Conservation (phyloP, 1,140 invertebrate species). For the Drosophila watanabei region DNA sequence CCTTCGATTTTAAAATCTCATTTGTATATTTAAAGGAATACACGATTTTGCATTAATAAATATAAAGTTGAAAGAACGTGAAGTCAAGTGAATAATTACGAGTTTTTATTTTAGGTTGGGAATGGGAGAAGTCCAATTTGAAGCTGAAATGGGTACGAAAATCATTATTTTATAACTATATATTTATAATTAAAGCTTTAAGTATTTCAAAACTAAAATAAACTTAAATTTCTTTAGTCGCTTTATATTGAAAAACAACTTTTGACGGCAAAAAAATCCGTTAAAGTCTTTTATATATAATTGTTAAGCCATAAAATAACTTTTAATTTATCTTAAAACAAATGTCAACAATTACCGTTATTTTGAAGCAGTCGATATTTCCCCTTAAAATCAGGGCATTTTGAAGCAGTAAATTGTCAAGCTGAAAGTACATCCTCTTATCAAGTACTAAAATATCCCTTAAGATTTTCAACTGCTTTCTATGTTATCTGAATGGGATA, state of each 20-base stretch:
- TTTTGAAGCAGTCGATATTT: background rate
- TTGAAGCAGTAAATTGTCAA: background rate
- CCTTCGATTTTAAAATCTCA: conserved; percentile 63
- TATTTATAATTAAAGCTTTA: too few species aligned
- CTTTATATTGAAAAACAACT: too few species aligned
- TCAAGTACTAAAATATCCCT: background rate
- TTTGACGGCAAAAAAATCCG: too few species aligned
- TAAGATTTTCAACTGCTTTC: background rate
- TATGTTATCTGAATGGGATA: background rate
- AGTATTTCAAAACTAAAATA: too few species aligned
- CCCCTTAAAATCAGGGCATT: background rate
- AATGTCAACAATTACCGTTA: too few species aligned
- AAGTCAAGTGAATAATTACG: conserved; percentile 24
- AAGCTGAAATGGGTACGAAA: background rate
- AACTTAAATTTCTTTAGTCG: too few species aligned
- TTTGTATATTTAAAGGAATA: conserved; percentile 69
- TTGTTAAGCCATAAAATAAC: too few species aligned
- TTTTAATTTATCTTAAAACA: too few species aligned
- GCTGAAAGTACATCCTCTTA: background rate
- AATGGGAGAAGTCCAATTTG: background rate
- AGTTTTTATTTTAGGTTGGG: background rate
- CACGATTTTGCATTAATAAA: conserved; percentile 77
- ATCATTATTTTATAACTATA: too few species aligned
- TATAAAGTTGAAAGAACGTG: conserved; percentile 62
- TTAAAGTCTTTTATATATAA: too few species aligned